phyloP scores from a whole-genome alignment of 2,888 invertebrate genomes.

The Gonocerus acuteangulatus region DNA sequence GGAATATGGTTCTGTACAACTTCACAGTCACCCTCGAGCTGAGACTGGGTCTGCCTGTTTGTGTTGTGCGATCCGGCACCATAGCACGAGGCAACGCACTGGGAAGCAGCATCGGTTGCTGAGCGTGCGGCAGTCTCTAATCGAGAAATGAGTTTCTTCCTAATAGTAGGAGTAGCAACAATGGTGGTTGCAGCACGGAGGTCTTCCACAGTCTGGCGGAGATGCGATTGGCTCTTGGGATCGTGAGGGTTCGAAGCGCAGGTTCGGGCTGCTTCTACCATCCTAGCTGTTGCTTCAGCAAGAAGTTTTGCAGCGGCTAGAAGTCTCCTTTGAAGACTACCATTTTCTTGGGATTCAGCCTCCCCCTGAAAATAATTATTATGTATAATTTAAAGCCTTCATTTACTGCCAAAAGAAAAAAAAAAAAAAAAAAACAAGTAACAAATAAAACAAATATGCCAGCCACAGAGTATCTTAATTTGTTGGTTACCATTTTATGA shows the following conservation, averaged over 20 bases:
- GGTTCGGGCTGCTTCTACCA: conserved; percentile 93
- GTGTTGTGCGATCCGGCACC: conserved; percentile 68
- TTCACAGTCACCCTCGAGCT: conserved; percentile 64
- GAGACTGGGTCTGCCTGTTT: conserved; percentile 62
- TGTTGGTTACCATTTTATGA: too few relatives aligned
- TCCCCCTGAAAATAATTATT: conserved; percentile 53
- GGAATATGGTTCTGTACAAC: conserved; percentile 72
- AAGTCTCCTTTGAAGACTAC: conserved; percentile 80
- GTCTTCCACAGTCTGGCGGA: conserved; percentile 85
- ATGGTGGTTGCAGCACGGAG: conserved; percentile 83
- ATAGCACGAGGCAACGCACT: conserved; percentile 82
- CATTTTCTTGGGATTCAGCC: conserved; percentile 78
- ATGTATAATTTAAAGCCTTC: neutral
- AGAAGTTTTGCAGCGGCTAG: conserved; percentile 88
- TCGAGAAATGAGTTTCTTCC: conserved; percentile 61
- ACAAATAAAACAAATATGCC: neutral
- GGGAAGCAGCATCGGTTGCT: conserved; percentile 81
- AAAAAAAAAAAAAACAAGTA: too few relatives aligned
- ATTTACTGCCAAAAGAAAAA: too few relatives aligned
- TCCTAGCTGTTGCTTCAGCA: conserved; percentile 92
- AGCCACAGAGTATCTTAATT: neutral
- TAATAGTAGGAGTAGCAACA: conserved; percentile 70
- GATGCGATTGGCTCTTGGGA: conserved; percentile 69
- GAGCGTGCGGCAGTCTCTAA: conserved; percentile 67
- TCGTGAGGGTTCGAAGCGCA: conserved; percentile 84